Evolutionary conservation across 2,888 invertebrate species (phyloP).

Genomic region (Phengaris alcon): DNA sequence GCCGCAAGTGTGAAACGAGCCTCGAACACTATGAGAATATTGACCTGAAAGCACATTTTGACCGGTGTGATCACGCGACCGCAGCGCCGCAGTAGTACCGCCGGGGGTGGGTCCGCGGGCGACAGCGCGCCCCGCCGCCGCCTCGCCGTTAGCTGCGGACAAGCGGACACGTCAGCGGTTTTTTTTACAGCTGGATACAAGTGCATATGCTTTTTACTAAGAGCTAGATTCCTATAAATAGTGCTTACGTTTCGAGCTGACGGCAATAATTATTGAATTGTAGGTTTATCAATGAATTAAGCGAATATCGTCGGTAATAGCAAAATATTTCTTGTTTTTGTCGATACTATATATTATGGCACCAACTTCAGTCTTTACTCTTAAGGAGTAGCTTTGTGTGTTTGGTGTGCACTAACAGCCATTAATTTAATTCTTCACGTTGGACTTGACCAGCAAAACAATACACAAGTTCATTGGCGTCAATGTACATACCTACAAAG

Average conservation of each 20-base stretch:
- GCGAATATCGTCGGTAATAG: not conserved
- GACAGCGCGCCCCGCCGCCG: not conserved
- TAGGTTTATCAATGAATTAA: not conserved
- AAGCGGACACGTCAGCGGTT: slow-evolving; percentile 24
- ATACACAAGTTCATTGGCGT: not conserved
- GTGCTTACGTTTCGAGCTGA: not conserved
- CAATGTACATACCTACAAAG: not conserved
- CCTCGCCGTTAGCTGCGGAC: slow-evolving; percentile 27
- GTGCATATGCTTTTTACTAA: too few species aligned
- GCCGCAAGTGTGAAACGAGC: not conserved
- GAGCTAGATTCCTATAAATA: too few species aligned
- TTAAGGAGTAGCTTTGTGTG: not conserved
- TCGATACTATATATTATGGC: not conserved
- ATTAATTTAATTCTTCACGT: not conserved
- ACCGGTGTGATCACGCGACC: slow-evolving; percentile 7
- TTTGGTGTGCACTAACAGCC: not conserved
- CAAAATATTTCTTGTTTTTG: not conserved
- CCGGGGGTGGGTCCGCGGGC: not conserved
- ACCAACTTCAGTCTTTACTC: slow-evolving; percentile 12
- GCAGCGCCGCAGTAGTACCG: slow-evolving; percentile 4
- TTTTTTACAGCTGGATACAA: not conserved
- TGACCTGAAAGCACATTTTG: slow-evolving; percentile 13
- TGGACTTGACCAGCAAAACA: not conserved
- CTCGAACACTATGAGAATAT: not conserved
- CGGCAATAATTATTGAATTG: too few species aligned